Base-by-base conservation (phyloP, 2,888 invertebrate genomes). In the Megamerina dolium region DNA sequence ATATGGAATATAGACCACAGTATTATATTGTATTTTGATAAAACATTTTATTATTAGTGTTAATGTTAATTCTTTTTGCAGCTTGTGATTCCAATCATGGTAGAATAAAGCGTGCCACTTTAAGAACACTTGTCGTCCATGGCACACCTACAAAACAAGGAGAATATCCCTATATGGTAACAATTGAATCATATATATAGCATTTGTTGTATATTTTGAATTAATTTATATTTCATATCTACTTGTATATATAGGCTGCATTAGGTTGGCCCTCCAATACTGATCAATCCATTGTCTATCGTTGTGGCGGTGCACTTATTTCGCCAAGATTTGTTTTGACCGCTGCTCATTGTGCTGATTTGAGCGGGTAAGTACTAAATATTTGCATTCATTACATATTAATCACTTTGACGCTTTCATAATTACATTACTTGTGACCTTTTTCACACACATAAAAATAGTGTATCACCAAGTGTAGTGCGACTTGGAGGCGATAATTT, bases 141-240 rank as follows among this genome's bases (percentile, higher is more conserved):
- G 55, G 54, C 4, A 17, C 41, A 17, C 19, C 50, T 8, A 47
- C 50, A 2, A 20, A 21, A 27, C 37, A 29, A 6, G 48, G 46
- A 16, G 55, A 56, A 12, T 56, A 50, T 40, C 52, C 57, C 6
- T 57, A 51, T 37, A 57, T 56, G 57, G 56, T 54, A 53, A 52
- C 35, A 26, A 32, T 3, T 3, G n/a, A n/a, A n/a, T n/a, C n/a
- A 6, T 5, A 14, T 12, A 33, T 33, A 5, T 33, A 17, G 12
- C n/a, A 17, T 14, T 16, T 14, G 5, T 14, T 14, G 33, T 16
- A 14, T 6, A 14, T 5, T 14, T 10, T 17, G 8, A 33, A 33
- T 17, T 17, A 33, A n/a, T 33, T 14, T 33, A 17, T 17, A 18
- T 17, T 33, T 5, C 12, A 17, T 14, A 33, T n/a, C 5, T 33